Evolutionary conservation across 37 sponge, comb jelly and placozoan species (phyloP).

Genomic region (Spongilla lacustris): DNA sequence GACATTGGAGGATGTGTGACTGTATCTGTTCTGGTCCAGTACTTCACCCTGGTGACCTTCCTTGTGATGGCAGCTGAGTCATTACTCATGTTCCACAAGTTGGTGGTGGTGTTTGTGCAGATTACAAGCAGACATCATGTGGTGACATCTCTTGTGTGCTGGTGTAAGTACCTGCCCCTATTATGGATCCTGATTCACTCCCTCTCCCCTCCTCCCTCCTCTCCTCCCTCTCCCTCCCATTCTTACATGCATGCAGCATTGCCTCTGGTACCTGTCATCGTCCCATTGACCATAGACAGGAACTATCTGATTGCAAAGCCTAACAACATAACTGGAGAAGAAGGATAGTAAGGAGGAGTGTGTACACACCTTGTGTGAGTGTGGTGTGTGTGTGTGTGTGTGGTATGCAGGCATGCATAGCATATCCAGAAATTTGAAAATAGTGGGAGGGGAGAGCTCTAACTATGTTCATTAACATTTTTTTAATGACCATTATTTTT

Average conservation of each 20-base stretch:
- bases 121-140: background rate
- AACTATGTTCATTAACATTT: too few relatives aligned
- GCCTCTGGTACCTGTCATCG: background rate
- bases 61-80: slow-evolving; percentile 54
- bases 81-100: slow-evolving; percentile 37
- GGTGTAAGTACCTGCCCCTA: slow-evolving; percentile 21
- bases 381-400: background rate
- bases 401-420: too few relatives aligned
- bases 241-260: background rate
- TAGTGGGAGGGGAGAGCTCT: too few relatives aligned
- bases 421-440: too few relatives aligned
- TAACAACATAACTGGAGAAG: background rate
- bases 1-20: slow-evolving; percentile 23
- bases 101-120: slow-evolving; percentile 32
- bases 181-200: background rate
- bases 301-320: background rate
- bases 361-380: background rate
- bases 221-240: too few relatives aligned
- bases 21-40: slow-evolving; percentile 38
- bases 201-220: background rate
- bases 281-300: background rate
- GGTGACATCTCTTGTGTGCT: slow-evolving; percentile 23
- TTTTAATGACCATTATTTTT: too few relatives aligned
- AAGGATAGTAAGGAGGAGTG: background rate
- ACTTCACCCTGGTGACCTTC: slow-evolving; percentile 39